Conservation (phyloP, 2,888 invertebrate genomes). For the Antheraea assamensis region DNA sequence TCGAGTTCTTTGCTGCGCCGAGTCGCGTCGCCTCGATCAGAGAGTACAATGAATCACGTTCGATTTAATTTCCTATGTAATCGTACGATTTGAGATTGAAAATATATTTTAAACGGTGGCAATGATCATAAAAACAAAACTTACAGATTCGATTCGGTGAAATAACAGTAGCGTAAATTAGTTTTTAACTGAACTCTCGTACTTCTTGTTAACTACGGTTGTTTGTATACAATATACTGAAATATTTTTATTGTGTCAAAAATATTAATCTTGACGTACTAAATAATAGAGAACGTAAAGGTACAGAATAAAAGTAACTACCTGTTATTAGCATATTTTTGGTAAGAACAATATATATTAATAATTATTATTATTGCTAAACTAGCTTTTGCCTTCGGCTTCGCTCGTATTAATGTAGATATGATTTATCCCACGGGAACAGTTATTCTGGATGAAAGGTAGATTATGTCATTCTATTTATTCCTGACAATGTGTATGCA, state of each 20-base stretch:
- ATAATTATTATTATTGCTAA: no score
- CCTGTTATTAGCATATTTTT: neutral
- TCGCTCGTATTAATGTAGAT: no score
- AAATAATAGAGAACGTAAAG: neutral
- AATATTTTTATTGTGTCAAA: neutral
- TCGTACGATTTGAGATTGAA: neutral
- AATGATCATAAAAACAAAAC: neutral
- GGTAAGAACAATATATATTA: neutral
- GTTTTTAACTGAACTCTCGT: neutral
- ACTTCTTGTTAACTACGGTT: no score
- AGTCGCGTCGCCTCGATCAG: slow-evolving; percentile 30
- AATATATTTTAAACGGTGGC: neutral
- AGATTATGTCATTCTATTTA: no score
- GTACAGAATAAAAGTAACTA: no score
- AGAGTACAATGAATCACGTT: slow-evolving; percentile 29
- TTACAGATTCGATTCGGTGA: neutral
- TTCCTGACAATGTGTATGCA: no score
- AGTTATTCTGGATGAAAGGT: no score
- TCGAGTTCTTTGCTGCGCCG: neutral
- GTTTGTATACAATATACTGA: no score
- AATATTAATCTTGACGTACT: neutral
- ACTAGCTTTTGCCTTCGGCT: no score
- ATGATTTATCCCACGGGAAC: no score
- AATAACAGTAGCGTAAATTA: neutral
- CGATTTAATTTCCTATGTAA: neutral